Conservation (phyloP, 2,113 vertebrate genomes). For the Stomatorhinus ivindoensis region DNA sequence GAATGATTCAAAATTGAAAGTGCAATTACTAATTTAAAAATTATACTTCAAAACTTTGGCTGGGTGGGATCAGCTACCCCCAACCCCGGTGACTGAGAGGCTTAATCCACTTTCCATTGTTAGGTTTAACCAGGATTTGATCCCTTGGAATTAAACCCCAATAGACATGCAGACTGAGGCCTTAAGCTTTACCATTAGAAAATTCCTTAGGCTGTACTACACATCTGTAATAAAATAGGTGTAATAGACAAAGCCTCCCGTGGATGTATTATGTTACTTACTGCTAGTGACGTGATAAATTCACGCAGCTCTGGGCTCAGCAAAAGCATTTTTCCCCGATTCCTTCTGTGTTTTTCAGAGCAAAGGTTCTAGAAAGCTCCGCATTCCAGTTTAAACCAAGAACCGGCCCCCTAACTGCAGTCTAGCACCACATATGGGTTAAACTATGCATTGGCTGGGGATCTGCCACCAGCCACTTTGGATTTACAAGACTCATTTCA, state of each 20-base stretch:
- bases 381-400: background rate
- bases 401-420: background rate
- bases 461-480: background rate
- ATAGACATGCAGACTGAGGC: background rate
- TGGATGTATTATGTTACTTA: background rate
- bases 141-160: background rate
- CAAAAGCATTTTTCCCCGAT: background rate
- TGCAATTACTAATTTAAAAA: background rate
- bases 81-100: background rate
- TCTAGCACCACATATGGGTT: background rate
- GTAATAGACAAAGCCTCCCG: background rate
- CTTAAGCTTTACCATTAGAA: background rate
- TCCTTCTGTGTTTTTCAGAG: background rate
- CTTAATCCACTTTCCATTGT: background rate
- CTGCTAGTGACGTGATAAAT: background rate
- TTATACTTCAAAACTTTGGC: background rate
- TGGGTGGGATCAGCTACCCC: background rate
- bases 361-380: background rate
- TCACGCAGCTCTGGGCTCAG: background rate
- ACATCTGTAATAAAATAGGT: background rate
- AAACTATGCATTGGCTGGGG: background rate
- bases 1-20: background rate
- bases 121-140: background rate
- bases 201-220: background rate
- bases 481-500: background rate